phyloP scores from a whole-genome alignment of 2,888 invertebrate genomes.

The Spicauda simplicius region DNA sequence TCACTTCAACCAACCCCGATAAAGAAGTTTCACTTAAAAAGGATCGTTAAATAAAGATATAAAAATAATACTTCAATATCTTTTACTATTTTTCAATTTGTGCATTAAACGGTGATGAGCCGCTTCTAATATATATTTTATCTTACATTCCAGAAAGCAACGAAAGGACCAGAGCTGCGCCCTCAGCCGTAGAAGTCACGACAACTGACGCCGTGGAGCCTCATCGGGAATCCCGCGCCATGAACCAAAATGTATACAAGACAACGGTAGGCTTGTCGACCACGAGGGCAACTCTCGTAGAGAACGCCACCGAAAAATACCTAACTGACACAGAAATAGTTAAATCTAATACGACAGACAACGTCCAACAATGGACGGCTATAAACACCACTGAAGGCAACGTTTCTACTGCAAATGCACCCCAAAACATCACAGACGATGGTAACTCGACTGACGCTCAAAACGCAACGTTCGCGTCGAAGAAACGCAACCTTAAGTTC shows the following conservation, averaged over 20 bases:
- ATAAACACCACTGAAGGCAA: conserved; percentile 54
- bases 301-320: conserved; percentile 55
- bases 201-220: conserved; percentile 57
- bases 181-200: conserved; percentile 64
- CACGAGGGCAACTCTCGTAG: conserved; percentile 43
- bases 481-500: conserved; percentile 64
- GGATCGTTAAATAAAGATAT: too few species aligned
- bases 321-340: conserved; percentile 40
- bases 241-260: conserved; percentile 69
- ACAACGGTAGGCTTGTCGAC: conserved; percentile 47
- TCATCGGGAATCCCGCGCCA: conserved; percentile 59
- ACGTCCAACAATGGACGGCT: conserved; percentile 63
- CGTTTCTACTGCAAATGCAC: conserved; percentile 49
- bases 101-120: too few species aligned
- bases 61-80: too few species aligned
- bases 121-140: conserved; percentile 8
- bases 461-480: conserved; percentile 62
- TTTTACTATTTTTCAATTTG: too few species aligned
- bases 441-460: conserved; percentile 62
- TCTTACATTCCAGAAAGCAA: conserved; percentile 54
- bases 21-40: too few species aligned
- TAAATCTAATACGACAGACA: conserved; percentile 48
- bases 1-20: too few species aligned
- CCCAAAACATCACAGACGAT: conserved; percentile 50
- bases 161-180: conserved; percentile 68